Evolutionary conservation across 2,797 vertebrate species (phyloP), one percentile per base, ranked within the genome.

Genomic region (Manis crassicaudata): DNA sequence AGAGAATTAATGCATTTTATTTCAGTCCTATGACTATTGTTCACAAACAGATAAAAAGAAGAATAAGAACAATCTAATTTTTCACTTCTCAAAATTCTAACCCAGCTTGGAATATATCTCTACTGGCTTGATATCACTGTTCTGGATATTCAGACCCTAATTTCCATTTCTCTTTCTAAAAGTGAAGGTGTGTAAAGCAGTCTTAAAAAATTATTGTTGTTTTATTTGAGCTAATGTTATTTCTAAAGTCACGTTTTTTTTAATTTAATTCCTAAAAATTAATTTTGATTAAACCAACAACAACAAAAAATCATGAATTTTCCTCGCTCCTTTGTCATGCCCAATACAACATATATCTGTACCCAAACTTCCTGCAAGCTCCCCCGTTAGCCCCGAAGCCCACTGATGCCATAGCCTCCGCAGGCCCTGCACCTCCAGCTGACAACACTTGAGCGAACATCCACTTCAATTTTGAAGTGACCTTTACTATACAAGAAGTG

Each of bases 401-500:
- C 63, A 46, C 50, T 17, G 25, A 18, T 21, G 18, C 7, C 5
- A 11, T 14, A 17, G 9, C 7, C 4, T 27, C 32, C 20, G 12
- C 25, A 1, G 7, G 23, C 25, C 54, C 40, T 17, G 10, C 14
- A 32, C 11, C 2, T 12, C 32, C 40, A 18, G 58, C 21, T 63
- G 91, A 52, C 35, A 58, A 76, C 90, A 75, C 25, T 88, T 81
- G 3, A 81, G 62, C 29, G 82, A 91, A 68, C 32, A 90, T n/a
- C 76, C 27, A 2, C 16, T 54, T 62, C 11, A 84, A 58, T 83
- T 23, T 18, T 54, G 91, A 54, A 87, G 46, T 43, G 65, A 37
- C 97, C 91, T 81, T 97, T 56, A 35, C 81, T 20, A 43, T 35
- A 21, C 2, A 40, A 92, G 95, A 98, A 83, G 27, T 82, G 96